Base-by-base conservation (phyloP, 2,113 vertebrate species). In the Laticauda colubrina region DNA sequence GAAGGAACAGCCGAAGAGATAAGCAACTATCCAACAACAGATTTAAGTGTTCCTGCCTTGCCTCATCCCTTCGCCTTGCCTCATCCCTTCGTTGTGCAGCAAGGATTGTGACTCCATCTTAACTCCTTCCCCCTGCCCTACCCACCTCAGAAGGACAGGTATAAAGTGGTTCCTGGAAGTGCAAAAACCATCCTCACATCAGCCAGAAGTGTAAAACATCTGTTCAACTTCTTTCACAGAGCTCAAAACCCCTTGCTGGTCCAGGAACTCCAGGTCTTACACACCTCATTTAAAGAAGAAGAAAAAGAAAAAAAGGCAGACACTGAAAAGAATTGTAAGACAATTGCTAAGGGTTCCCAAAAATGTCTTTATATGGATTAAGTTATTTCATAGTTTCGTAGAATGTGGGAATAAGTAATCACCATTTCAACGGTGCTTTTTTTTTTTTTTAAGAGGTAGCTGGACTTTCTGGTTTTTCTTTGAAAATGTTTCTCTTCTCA, bases 1-100 rank as follows among this genome's bases (percentile, higher is more conserved):
- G 90, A 86, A 93, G 43, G 53, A 64, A 94, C 93, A 88, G 21
- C 21, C 64, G 90, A 54, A 92, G 89, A 96, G 94, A 95, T 85
- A 6, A 94, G 81, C 14, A 93, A 12, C 93, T 94, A 89, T 87
- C 59, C 87, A 75, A 87, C 69, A 55, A 94, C 3, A 11, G 23
- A 55, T 43, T 23, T 29, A 87, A 14, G 8, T 39, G 88, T 91
- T 59, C 24, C 61, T 51, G n/a, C 24, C 54, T 54, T 94, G 86
- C 48, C 48, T 51, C 48, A 0, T 51, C 48, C 48, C 48, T 51
- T 51, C 7, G 48, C 81, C 43, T 54, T n/a, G n/a, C n/a, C n/a
- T n/a, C n/a, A n/a, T n/a, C n/a, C n/a, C 91, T 91, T 96, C n/a
- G 92, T 93, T 54, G 29, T 43, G 14, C 86, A 93, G 86, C 81